Conservation (phyloP, 2,888 invertebrate species). For the Melangyna quadrimaculata region DNA sequence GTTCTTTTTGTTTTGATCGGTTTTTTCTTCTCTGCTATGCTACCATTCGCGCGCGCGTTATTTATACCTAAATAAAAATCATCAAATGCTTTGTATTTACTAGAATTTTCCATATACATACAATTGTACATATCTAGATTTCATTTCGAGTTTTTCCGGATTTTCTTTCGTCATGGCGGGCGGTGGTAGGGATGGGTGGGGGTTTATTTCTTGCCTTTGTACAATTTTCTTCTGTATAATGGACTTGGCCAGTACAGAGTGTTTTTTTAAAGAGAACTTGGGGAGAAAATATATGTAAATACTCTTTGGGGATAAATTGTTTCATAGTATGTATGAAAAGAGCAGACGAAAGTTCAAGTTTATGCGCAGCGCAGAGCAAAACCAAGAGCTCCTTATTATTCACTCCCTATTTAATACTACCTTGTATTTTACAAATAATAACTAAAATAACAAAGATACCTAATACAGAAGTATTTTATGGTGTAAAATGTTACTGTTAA, state of each 20-base stretch:
- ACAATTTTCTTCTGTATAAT: neutral
- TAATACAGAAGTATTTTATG: no score
- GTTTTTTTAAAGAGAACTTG: neutral
- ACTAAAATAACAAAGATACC: no score
- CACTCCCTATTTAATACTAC: neutral
- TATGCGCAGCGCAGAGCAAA: neutral
- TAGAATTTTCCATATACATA: neutral
- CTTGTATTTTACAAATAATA: no score
- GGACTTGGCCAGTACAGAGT: neutral
- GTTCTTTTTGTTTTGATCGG: constrained; percentile 71
- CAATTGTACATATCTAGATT: no score
- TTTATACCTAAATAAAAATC: constrained; percentile 58
- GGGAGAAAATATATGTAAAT: neutral
- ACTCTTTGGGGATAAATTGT: neutral
- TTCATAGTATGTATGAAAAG: neutral
- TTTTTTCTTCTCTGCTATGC: constrained; percentile 70
- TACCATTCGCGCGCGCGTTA: constrained; percentile 71
- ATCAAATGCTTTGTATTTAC: constrained; percentile 27
- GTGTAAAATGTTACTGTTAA: no score
- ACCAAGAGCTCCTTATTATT: neutral
- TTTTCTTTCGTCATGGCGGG: constrained; percentile 1
- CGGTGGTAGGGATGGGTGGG: neutral
- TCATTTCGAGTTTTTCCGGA: constrained; percentile 24
- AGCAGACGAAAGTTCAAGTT: neutral
- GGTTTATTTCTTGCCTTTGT: neutral